Conservation (phyloP, 2,113 vertebrate species). For the Aepyceros melampus region DNA sequence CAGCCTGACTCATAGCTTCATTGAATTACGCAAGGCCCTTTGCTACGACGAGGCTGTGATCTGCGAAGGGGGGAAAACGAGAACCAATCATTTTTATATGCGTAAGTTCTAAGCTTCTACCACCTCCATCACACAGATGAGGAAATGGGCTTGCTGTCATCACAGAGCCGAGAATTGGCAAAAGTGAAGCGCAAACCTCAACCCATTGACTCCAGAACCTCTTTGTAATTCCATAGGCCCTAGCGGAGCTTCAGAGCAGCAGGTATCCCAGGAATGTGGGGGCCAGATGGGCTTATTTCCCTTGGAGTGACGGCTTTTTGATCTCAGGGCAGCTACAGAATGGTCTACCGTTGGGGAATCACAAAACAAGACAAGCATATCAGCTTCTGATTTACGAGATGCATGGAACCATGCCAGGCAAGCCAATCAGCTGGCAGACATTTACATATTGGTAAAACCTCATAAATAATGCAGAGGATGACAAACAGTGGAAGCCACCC, state of each 20-base stretch:
- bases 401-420: not conserved
- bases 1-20: not conserved
- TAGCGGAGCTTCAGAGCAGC: not conserved
- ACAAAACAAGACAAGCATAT: constrained; percentile 37
- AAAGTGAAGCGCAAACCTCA: not conserved
- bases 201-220: not conserved
- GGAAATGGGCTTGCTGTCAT: not conserved
- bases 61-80: not conserved
- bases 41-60: not conserved
- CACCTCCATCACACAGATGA: not conserved
- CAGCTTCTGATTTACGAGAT: not conserved
- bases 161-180: not conserved
- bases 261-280: not conserved
- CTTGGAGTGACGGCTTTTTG: constrained; percentile 17
- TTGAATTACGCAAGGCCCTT: not conserved
- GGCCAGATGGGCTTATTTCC: not conserved
- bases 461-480: constrained; percentile 56
- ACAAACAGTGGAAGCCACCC: not conserved
- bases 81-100: not conserved
- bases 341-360: not conserved
- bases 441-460: constrained; percentile 66
- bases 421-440: constrained; percentile 45
- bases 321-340: constrained; percentile 16
- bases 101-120: not conserved
- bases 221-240: not conserved